A percentile compares a stretch with the other conserved stretches of the same genome.
Evolutionary conservation across 2,888 invertebrate species (phyloP).

Genomic region (Drosophila kuntzei): DNA sequence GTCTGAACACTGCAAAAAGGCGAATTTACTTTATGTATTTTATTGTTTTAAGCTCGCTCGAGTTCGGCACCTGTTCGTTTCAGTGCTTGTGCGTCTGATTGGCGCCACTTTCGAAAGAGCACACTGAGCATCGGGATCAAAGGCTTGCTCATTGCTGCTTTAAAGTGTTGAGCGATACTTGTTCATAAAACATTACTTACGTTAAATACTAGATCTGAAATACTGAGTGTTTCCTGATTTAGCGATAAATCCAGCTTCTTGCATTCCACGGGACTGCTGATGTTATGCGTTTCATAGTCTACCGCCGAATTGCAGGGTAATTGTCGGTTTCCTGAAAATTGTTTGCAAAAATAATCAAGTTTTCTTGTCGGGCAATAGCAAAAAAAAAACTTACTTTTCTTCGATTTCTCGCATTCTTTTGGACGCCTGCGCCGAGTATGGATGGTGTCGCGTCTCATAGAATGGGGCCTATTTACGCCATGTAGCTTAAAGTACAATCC

Average conservation of each 20-base stretch:
- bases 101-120: too few species aligned
- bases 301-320: conserved; percentile 41
- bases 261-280: conserved; percentile 47
- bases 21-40: too few species aligned
- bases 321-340: conserved; percentile 51
- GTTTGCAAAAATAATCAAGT: too few species aligned
- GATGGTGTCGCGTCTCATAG: conserved; percentile 98
- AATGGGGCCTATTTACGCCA: conserved; percentile 95
- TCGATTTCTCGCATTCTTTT: conserved; percentile 89
- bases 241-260: conserved; percentile 51
- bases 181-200: conserved; percentile 52
- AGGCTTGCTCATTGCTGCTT: too few species aligned
- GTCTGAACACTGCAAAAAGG: too few species aligned
- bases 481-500: conserved; percentile 99
- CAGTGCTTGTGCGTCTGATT: too few species aligned
- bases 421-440: conserved; percentile 96
- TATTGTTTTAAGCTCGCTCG: too few species aligned
- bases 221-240: conserved; percentile 51
- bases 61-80: too few species aligned
- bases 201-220: conserved; percentile 61
- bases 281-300: conserved; percentile 52
- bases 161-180: neutral
- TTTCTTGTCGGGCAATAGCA: too few species aligned
- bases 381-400: conserved; percentile 77
- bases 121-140: too few species aligned